Evolutionary conservation across 1,140 invertebrate genomes (phyloP).

Genomic region (Physella acuta): DNA sequence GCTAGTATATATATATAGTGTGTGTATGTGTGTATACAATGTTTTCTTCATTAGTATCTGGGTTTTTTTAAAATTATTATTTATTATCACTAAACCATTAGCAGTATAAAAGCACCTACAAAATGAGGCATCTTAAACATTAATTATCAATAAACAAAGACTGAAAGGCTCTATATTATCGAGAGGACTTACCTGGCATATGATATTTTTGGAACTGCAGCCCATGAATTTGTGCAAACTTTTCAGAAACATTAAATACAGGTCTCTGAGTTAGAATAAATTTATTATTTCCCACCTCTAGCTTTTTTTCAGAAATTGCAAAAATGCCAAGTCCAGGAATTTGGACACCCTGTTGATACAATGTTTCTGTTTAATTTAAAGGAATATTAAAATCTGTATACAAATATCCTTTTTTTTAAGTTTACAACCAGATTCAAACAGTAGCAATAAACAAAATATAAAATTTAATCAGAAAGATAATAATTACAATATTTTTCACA

Average conservation of each 20-base stretch:
- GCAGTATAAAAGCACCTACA: no score
- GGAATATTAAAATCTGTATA: background rate
- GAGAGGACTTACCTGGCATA: conserved; percentile 54
- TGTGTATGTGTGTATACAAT: no score
- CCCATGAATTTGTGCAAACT: conserved; percentile 56
- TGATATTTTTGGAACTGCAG: conserved; percentile 54
- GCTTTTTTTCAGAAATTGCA: conserved; percentile 55
- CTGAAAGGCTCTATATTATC: no score
- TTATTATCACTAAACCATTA: no score
- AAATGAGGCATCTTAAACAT: conserved; percentile 1
- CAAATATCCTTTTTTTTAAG: background rate
- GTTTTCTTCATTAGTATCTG: no score
- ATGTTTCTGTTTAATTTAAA: no score
- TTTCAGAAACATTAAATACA: conserved; percentile 58
- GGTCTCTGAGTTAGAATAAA: conserved; percentile 57
- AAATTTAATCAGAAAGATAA: no score
- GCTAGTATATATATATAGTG: no score
- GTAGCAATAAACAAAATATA: no score
- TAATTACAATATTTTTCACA: no score
- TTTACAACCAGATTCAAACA: no score
- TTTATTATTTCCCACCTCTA: conserved; percentile 59
- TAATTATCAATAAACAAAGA: background rate
- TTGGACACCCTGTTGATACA: conserved; percentile 55
- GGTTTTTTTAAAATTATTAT: no score
- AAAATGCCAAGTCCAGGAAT: conserved; percentile 57